phyloP scores from a whole-genome alignment of 2,888 invertebrate genomes.

The Melanchra persicariae region DNA sequence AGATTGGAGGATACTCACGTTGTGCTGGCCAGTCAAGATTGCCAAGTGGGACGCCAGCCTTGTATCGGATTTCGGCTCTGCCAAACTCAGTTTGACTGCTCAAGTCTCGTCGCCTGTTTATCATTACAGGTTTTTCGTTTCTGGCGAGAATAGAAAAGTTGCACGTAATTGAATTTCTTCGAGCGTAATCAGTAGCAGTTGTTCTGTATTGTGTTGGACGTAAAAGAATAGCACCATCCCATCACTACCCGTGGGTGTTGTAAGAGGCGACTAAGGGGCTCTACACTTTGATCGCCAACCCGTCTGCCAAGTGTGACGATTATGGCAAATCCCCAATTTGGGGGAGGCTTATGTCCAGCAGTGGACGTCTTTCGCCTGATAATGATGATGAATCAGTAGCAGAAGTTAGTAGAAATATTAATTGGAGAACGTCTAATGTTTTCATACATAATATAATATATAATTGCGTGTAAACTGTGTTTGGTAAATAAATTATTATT shows the following conservation, averaged over 20 bases:
- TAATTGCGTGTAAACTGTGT: too few relatives aligned
- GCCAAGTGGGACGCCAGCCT: slow-evolving; percentile 13
- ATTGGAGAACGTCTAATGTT: slow-evolving; percentile 14
- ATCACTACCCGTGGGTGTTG: too few relatives aligned
- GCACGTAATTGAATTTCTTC: slow-evolving; percentile 45
- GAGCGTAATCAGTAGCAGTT: slow-evolving; percentile 24
- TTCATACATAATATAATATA: too few relatives aligned
- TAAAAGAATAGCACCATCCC: too few relatives aligned
- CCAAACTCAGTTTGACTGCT: slow-evolving; percentile 54
- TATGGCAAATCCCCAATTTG: too few relatives aligned
- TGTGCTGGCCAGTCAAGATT: slow-evolving; percentile 6
- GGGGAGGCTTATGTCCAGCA: too few relatives aligned
- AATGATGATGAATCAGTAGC: slow-evolving; percentile 30
- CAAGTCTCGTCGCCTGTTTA: slow-evolving; percentile 45
- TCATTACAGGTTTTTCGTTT: slow-evolving; percentile 22
- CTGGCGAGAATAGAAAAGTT: slow-evolving; percentile 16
- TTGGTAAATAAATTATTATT: too few relatives aligned
- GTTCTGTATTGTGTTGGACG: too few relatives aligned
- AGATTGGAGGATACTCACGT: slow-evolving; percentile 7
- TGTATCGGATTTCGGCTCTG: slow-evolving; percentile 23
- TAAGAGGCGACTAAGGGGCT: too few relatives aligned
- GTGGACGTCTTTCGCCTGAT: too few relatives aligned
- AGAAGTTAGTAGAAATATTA: slow-evolving; percentile 25
- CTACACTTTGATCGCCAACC: too few relatives aligned
- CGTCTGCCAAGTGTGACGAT: too few relatives aligned